Conservation (phyloP, 1,140 invertebrate genomes). For the Phthorimaea operculella region DNA sequence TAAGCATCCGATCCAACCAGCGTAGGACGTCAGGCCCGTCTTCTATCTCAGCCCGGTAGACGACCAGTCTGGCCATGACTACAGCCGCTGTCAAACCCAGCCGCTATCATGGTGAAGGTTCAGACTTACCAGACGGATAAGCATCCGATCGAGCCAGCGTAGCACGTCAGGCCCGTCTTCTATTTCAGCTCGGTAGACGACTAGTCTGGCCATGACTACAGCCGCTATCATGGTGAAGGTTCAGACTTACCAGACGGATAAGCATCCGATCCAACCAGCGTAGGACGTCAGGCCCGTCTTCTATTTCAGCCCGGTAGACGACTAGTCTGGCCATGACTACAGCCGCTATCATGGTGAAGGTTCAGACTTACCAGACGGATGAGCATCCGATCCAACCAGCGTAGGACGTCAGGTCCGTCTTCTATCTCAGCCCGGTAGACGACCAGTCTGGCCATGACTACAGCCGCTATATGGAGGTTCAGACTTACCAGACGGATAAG, state of each 20-base stretch:
- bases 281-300: constrained; percentile 96
- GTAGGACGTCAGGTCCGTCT: constrained; percentile 95
- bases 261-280: constrained; percentile 99
- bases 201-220: constrained; percentile 96
- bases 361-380: constrained; percentile 95
- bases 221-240: constrained; percentile 89
- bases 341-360: constrained; percentile 84
- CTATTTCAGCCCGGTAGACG: constrained; percentile 94
- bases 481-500: constrained; percentile 95
- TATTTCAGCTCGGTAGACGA: constrained; percentile 94
- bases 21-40: constrained; percentile 96
- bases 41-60: constrained; percentile 95
- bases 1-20: constrained; percentile 98
- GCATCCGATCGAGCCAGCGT: constrained; percentile 97
- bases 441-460: constrained; percentile 97
- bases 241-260: constrained; percentile 93
- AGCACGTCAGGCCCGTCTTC: constrained; percentile 98
- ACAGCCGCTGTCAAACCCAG: constrained; percentile 98
- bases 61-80: constrained; percentile 95
- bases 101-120: constrained; percentile 85
- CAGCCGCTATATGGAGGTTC: no score
- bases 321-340: constrained; percentile 97
- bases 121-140: constrained; percentile 95
- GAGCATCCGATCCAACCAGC: constrained; percentile 98
- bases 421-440: constrained; percentile 96